Base-by-base conservation (phyloP, 2,888 invertebrate species). In the Mythimna vitellina region DNA sequence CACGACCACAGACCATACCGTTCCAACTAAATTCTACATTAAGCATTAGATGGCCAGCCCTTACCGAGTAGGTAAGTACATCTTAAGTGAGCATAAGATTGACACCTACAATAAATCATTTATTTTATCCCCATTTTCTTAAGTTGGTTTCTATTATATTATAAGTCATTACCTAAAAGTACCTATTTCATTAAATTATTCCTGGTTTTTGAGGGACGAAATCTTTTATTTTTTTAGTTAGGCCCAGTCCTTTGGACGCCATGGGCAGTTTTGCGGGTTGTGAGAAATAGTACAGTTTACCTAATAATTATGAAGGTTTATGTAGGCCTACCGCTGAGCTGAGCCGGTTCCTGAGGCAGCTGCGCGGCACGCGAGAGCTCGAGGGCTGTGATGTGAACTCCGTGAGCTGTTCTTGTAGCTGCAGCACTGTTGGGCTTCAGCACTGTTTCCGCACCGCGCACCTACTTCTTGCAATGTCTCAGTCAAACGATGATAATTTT, bases 171-270 rank as follows among this genome's bases (percentile, higher is more conserved):
- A 42, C 29, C 6, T 49, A 38, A 58, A 66, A 58, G n/a, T 61
- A 42, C 14, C 42, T 42, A 56, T 29, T 22, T 42, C n/a, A 22
- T 35, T 29, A 51, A 53, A 22, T 53, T 46, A 29, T 65, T 62
- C 29, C 65, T 70, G 78, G n/a, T 49, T 60, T 54, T 42, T 42
- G 61, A 63, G 54, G 75, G 81, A 81, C 78, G 70, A 70, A 58
- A 56, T 38, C 12, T 65, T 32, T 29, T 20, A 8, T 60, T 32
- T 38, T 46, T 57, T 57, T 74, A 78, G 14, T 73, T 82, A 83
- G 84, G 82, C 83, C 83, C 68, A 32, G 49, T 53, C 38, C 38
- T 60, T 22, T 65, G 63, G 63, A 68, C 32, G 51, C 46, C 22
- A 67, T 66, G 64, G 58, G 70, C 64, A 65, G 42, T 54, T 63